Conservation (phyloP, 2,888 invertebrate genomes). For the Notodonta dromedarius region DNA sequence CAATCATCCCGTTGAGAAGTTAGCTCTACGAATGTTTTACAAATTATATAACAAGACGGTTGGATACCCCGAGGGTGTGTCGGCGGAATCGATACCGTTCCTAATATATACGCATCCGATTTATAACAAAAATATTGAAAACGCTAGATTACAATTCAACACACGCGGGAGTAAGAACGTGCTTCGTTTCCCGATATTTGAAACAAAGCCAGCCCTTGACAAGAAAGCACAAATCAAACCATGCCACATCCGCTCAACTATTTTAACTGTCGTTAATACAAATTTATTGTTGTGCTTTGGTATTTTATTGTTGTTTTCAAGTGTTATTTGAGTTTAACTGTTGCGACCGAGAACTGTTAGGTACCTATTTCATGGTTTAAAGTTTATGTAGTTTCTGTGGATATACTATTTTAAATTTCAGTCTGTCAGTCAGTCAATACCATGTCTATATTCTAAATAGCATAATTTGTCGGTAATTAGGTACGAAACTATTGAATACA, state of each 20-base stretch:
- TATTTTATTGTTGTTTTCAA: slow-evolving; percentile 55
- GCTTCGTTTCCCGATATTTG: slow-evolving; percentile 70
- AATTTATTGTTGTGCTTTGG: slow-evolving; percentile 48
- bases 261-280: slow-evolving; percentile 56
- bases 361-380: neutral
- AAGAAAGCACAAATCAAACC: slow-evolving; percentile 75
- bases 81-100: slow-evolving; percentile 47
- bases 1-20: neutral
- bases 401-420: neutral
- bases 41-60: neutral
- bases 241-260: slow-evolving; percentile 55
- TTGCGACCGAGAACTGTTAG: slow-evolving; percentile 43
- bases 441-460: too few species aligned
- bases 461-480: too few species aligned
- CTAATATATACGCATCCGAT: slow-evolving; percentile 55
- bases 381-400: neutral
- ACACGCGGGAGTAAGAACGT: slow-evolving; percentile 68
- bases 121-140: slow-evolving; percentile 73
- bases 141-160: slow-evolving; percentile 62
- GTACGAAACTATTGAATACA: too few species aligned
- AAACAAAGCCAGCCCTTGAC: slow-evolving; percentile 73
- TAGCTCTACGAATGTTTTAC: neutral
- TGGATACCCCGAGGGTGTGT: slow-evolving; percentile 1
- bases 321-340: slow-evolving; percentile 52
- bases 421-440: too few species aligned